phyloP scores from a whole-genome alignment of 1,140 invertebrate species.

The Formica exsecta region DNA sequence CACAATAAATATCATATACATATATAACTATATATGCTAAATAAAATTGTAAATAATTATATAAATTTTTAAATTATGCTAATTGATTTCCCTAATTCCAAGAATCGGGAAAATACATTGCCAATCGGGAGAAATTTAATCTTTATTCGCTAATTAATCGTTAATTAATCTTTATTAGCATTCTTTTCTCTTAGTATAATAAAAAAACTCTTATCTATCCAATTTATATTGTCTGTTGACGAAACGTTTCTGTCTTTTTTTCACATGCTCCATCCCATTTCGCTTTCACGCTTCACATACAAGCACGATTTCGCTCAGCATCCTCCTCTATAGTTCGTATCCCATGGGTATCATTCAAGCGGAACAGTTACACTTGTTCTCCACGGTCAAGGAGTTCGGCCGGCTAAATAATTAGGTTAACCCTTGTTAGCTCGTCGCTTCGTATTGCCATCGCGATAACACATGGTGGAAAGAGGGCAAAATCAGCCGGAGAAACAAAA shows the following conservation, averaged over 20 bases:
- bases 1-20: background rate
- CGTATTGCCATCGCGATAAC: constrained; percentile 68
- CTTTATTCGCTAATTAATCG: background rate
- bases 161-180: background rate
- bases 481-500: constrained; percentile 72
- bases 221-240: background rate
- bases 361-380: constrained; percentile 81
- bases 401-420: constrained; percentile 83
- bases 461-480: constrained; percentile 64
- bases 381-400: constrained; percentile 76
- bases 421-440: constrained; percentile 79
- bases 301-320: constrained; percentile 21
- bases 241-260: background rate
- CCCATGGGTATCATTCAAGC: constrained; percentile 81
- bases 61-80: background rate
- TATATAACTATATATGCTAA: background rate
- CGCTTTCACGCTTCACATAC: constrained; percentile 8
- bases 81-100: background rate
- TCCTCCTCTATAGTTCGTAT: constrained; percentile 69
- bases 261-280: constrained; percentile 20
- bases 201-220: background rate
- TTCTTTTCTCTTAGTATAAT: background rate
- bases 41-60: constrained; percentile 9
- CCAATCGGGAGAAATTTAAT: background rate
- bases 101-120: background rate